Percentiles rank a stretch among this genome's conserved stretches.
phyloP scores from a whole-genome alignment of 92 coral and sea anemone genomes.

The Zoanthus sansibaricus region DNA sequence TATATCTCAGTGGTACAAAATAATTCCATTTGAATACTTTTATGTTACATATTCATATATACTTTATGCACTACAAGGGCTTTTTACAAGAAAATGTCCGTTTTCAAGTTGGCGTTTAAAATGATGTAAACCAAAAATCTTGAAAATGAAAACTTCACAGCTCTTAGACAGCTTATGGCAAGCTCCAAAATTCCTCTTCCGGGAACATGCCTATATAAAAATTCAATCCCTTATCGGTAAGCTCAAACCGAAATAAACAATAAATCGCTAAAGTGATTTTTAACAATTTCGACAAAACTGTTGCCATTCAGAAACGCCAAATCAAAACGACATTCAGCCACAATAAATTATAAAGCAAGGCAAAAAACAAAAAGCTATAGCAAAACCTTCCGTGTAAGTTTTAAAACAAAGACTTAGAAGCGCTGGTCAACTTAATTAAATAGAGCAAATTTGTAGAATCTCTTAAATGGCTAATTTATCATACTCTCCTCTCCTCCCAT shows the following conservation, averaged over 20 bases:
- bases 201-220: background rate
- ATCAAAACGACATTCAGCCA: background rate
- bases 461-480: no score
- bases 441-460: no score
- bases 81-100: background rate
- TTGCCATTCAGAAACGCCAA: background rate
- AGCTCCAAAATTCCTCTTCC: background rate
- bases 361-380: background rate
- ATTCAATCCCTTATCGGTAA: background rate
- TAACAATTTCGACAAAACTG: no score
- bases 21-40: slow-evolving; percentile 45
- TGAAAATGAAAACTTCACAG: background rate
- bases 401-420: no score
- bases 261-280: background rate
- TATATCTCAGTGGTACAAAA: slow-evolving; percentile 35
- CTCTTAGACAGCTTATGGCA: background rate
- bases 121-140: background rate
- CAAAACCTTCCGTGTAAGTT: background rate
- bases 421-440: no score
- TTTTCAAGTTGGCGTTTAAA: background rate
- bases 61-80: slow-evolving; percentile 11
- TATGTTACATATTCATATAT: slow-evolving; percentile 41
- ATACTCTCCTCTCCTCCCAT: no score
- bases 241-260: background rate
- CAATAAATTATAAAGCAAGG: slow-evolving; percentile 26